These are phyloP conservation scores for Iselma pallidipennis DNA, from an alignment of 2,888 invertebrate species.

Conservation along the genomic window DNA sequence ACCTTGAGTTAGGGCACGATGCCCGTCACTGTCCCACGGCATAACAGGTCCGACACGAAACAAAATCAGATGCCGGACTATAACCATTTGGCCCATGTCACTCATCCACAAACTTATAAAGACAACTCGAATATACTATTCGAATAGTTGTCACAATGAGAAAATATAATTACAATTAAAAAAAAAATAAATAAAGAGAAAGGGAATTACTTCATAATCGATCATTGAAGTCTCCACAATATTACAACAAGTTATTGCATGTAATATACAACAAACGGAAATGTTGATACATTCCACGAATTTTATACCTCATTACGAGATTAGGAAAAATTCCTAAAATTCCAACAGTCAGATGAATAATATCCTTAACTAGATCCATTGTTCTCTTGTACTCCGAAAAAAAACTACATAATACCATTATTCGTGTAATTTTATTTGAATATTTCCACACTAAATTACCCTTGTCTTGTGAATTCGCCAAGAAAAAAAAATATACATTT, in stretches of 20 bases:
- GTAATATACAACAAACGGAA: neutral
- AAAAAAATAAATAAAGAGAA: too few relatives aligned
- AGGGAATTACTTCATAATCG: too few relatives aligned
- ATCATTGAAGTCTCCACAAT: neutral
- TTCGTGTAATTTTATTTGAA: neutral
- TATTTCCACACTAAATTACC: neutral
- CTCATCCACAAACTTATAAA: neutral
- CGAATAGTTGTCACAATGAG: neutral
- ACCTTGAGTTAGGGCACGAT: conserved; percentile 30
- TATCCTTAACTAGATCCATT: neutral
- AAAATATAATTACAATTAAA: neutral
- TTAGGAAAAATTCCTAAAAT: neutral
- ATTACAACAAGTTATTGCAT: neutral
- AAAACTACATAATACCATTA: neutral
- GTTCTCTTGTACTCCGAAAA: neutral
- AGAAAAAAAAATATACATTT: too few relatives aligned
- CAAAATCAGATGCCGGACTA: conserved; percentile 6
- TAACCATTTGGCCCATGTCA: neutral
- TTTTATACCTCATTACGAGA: neutral
- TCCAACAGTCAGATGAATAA: neutral
- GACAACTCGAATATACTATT: neutral
- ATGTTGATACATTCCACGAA: neutral
- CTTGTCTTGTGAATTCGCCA: neutral
- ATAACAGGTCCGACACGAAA: conserved; percentile 7
- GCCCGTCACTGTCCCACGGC: conserved; percentile 9